Evolutionary conservation across 2,888 invertebrate species (phyloP).

Genomic region (Hydropsyche betteni): DNA sequence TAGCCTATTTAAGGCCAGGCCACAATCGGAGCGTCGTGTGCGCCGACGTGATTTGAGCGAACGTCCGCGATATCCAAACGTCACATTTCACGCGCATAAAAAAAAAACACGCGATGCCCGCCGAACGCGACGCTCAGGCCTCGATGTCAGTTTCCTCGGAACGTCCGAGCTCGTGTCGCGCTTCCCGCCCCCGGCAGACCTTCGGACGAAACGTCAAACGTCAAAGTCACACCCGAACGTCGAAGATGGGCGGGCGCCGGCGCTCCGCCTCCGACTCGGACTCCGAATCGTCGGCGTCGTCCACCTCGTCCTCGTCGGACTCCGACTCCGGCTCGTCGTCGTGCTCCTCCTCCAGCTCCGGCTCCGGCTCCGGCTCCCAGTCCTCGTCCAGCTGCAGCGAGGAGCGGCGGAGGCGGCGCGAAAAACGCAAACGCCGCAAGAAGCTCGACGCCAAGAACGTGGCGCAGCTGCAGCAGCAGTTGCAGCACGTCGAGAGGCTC

Average conservation of each 20-base stretch:
- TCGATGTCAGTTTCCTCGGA: too few relatives aligned
- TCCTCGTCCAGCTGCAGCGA: slow-evolving; percentile 13
- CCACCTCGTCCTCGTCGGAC: neutral
- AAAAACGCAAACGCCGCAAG: neutral
- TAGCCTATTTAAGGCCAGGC: too few relatives aligned
- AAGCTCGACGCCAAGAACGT: neutral
- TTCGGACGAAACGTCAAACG: neutral
- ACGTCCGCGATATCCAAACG: too few relatives aligned
- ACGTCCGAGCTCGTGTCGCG: too few relatives aligned
- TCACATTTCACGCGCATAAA: too few relatives aligned
- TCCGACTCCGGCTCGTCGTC: neutral
- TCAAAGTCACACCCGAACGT: neutral
- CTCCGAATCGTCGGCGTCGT: neutral
- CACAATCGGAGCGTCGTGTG: too few relatives aligned
- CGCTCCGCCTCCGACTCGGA: neutral
- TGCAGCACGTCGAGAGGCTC: slow-evolving; percentile 6
- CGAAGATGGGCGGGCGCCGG: neutral
- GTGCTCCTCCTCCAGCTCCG: neutral
- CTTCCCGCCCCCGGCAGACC: too few relatives aligned
- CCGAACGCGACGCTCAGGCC: too few relatives aligned
- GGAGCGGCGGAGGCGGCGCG: neutral
- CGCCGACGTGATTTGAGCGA: too few relatives aligned
- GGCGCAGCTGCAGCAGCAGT: neutral
- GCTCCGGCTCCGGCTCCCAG: too few relatives aligned
- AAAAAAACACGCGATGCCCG: too few relatives aligned